phyloP scores from a whole-genome alignment of 2,888 invertebrate genomes.

The Nycteola revayana region DNA sequence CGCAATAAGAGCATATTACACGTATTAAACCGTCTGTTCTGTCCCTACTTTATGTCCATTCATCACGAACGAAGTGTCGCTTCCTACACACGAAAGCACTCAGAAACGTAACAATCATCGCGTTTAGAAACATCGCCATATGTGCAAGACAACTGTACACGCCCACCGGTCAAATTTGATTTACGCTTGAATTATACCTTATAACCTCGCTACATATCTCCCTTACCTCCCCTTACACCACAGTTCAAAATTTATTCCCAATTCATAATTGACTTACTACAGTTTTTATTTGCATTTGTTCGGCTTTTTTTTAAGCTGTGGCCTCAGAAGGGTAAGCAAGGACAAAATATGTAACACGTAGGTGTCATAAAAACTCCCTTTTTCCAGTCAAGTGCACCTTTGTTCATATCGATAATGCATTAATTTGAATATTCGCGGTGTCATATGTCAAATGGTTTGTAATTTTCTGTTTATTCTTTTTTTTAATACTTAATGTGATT shows the following conservation, averaged over 20 bases:
- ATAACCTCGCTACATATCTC: constrained; percentile 61
- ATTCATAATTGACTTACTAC: constrained; percentile 1
- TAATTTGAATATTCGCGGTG: constrained; percentile 82
- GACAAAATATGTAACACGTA: constrained; percentile 40
- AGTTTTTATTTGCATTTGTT: constrained; percentile 1
- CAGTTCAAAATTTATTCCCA: constrained; percentile 34
- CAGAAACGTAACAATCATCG: constrained; percentile 59
- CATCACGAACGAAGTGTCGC: constrained; percentile 65
- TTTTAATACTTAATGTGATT: constrained; percentile 57
- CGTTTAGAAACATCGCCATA: constrained; percentile 71
- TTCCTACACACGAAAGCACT: constrained; percentile 70
- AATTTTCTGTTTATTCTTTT: constrained; percentile 70
- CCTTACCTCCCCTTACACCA: constrained; percentile 36
- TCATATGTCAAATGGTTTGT: constrained; percentile 81
- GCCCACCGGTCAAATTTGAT: constrained; percentile 81
- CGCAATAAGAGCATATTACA: constrained; percentile 25
- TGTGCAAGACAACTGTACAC: constrained; percentile 69
- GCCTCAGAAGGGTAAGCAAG: constrained; percentile 22
- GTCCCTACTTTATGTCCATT: constrained; percentile 49
- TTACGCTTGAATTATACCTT: constrained; percentile 81
- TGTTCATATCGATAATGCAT: constrained; percentile 76
- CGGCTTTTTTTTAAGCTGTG: constrained; percentile 38
- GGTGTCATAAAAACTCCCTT: constrained; percentile 64
- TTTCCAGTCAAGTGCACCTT: constrained; percentile 70
- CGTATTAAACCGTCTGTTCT: constrained; percentile 33